Base-by-base conservation (phyloP, 2,888 invertebrate genomes). In the Trichopoda pennipes region DNA sequence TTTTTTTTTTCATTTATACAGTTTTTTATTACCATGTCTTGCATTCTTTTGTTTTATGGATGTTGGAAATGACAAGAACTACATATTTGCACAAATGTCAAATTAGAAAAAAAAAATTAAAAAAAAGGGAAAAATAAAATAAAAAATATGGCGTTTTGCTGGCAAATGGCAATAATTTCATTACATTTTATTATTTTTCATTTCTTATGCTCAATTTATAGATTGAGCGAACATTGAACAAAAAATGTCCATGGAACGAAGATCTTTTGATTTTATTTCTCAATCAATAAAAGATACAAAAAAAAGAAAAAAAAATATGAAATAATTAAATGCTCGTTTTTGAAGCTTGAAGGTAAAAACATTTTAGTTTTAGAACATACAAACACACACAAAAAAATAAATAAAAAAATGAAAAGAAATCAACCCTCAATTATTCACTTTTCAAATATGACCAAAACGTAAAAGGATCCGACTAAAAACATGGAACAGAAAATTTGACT, bases 121-220 rank as follows among this genome's bases (percentile, higher is more conserved):
- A 28, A n/a, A 44, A 23, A 64, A 56, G 7, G 1, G 28, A 28
- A 8, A 28, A 47, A 64, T 72, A 35, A 73, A 73, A 61, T 74
- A 49, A 61, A 58, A 78, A 78, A 73, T 32, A 66, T 53, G 78
- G 61, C 66, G 53, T 28, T 66, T 60, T 66, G 19, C 51, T 55
- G 68, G 44, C 49, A 74, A 82, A 70, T 78, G 69, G 58, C 70
- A 82, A 75, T 82, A 82, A 82, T 82, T 82, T 61, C 69, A 82
- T 82, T 78, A 82, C 19, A 66, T 66, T 64, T 81, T 69, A 81
- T 78, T 74, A 74, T 74, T 66, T 64, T 38, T 38, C 42, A 47
- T 21, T 38, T 17, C 51, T 58, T 58, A 38, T 60, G 73, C n/a
- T 55, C 63, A 68, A 68, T 53, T 61, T 76, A 68, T 76, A n/a